phyloP scores from a whole-genome alignment of 2,113 vertebrate genomes.

The Microcebus tavaratra region DNA sequence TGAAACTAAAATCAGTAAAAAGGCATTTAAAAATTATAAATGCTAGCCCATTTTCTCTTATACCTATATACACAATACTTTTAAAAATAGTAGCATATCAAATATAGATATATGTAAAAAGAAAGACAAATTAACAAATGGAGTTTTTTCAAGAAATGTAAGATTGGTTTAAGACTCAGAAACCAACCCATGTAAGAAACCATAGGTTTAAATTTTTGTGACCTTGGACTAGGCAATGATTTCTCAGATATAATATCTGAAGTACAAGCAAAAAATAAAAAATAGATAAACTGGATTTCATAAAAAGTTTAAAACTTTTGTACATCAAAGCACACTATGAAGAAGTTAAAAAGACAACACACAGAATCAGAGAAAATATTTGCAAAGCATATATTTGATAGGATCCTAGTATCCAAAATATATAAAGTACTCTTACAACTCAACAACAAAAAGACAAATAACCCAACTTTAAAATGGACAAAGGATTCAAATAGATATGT shows the following conservation, averaged over 20 bases:
- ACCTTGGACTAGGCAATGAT: too few relatives aligned
- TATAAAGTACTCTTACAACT: not conserved
- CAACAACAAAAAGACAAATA: not conserved
- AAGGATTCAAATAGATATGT: too few relatives aligned
- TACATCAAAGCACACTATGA: not conserved
- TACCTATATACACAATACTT: not conserved
- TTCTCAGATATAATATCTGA: too few relatives aligned
- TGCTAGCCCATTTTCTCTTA: not conserved
- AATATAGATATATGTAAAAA: not conserved
- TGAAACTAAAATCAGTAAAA: not conserved
- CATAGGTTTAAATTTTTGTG: too few relatives aligned
- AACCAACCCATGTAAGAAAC: too few relatives aligned
- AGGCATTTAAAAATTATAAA: not conserved
- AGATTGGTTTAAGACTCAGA: too few relatives aligned
- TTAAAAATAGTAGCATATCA: not conserved
- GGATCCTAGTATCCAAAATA: not conserved
- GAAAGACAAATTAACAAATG: not conserved
- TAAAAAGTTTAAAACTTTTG: too few relatives aligned
- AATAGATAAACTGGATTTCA: too few relatives aligned
- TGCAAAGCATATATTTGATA: not conserved
- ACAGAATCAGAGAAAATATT: not conserved
- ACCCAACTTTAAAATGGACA: too few relatives aligned
- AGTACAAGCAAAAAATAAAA: too few relatives aligned
- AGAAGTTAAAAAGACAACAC: not conserved
- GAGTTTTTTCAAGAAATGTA: not conserved